phyloP scores from a whole-genome alignment of 2,888 invertebrate species.

The Epirrhoe alternata region DNA sequence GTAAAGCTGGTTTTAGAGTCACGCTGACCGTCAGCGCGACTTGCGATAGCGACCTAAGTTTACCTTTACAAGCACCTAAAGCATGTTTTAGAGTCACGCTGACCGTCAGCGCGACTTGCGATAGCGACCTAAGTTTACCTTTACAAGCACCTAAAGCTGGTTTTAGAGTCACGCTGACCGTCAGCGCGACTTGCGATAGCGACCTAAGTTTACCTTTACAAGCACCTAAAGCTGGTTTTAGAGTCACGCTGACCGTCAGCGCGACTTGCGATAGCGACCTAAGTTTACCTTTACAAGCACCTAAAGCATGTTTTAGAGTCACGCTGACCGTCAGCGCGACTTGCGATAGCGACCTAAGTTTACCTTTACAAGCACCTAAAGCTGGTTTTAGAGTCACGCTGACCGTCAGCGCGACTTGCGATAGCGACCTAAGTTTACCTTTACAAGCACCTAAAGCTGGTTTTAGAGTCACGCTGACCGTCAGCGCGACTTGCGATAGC shows the following conservation, averaged over 20 bases:
- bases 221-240: not conserved
- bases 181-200: constrained; percentile 5
- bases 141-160: not conserved
- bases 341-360: constrained; percentile 2
- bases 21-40: too few species aligned
- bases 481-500: constrained; percentile 5
- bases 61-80: too few species aligned
- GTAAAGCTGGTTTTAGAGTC: not conserved
- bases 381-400: not conserved
- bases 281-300: too few species aligned
- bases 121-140: not conserved
- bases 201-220: too few species aligned
- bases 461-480: too few species aligned
- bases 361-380: too few species aligned
- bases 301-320: not conserved
- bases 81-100: not conserved
- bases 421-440: not conserved
- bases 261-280: constrained; percentile 5
- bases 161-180: too few species aligned
- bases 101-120: too few species aligned
- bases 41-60: constrained; percentile 2
- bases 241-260: too few species aligned
- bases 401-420: too few species aligned
- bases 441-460: not conserved
- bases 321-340: too few species aligned